Conservation (phyloP, 2,113 vertebrate species). For the Mungos mungo region DNA sequence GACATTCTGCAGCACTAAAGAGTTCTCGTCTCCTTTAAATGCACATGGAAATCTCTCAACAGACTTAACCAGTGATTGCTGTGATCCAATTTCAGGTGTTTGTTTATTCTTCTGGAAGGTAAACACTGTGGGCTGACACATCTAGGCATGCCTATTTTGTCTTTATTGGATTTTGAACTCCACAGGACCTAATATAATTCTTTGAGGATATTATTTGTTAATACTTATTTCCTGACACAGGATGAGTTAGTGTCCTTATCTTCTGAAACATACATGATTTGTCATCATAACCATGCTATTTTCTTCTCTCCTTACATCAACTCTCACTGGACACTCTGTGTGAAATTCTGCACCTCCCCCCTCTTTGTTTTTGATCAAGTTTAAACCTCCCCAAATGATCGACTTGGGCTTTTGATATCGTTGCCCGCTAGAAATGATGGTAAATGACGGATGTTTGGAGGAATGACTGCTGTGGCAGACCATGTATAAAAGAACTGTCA, state of each 20-base stretch:
- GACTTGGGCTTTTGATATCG: not conserved
- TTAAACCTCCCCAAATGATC: not conserved
- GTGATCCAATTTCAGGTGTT: not conserved
- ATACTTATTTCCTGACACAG: not conserved
- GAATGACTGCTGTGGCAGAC: not conserved
- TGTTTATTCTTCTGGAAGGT: not conserved
- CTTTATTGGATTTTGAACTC: not conserved
- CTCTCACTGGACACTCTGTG: not conserved
- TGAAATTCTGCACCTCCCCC: not conserved
- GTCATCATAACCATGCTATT: not conserved
- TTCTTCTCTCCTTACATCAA: not conserved
- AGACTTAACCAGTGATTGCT: not conserved
- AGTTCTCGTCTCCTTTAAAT: not conserved
- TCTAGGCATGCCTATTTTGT: not conserved
- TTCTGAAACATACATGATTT: not conserved
- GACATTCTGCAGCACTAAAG: not conserved
- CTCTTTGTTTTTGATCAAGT: not conserved
- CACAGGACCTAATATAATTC: not conserved
- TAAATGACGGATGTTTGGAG: not conserved
- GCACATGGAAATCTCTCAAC: not conserved
- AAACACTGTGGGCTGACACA: not conserved
- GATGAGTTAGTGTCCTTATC: not conserved
- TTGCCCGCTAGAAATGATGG: not conserved
- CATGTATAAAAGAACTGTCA: conserved; percentile 37
- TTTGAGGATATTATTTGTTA: not conserved